Conservation (phyloP, 2,797 vertebrate genomes). For the Macropus fuliginosus region DNA sequence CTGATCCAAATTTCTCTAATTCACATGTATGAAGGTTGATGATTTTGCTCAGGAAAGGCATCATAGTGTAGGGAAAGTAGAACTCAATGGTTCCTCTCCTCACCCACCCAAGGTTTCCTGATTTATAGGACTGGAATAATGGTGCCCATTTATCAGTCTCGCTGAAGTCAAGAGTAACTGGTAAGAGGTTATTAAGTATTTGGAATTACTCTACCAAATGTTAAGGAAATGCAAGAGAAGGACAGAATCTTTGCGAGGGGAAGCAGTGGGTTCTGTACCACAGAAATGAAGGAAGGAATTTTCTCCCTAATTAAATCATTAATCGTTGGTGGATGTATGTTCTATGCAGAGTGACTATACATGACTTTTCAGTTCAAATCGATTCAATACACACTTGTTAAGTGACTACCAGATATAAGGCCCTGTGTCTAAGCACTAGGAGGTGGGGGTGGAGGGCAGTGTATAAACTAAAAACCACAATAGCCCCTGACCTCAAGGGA, state of each 20-base stretch:
- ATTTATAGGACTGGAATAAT: slow-evolving; percentile 58
- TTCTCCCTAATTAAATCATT: slow-evolving; percentile 14
- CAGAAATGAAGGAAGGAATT: neutral
- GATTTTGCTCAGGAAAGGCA: neutral
- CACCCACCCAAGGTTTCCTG: slow-evolving; percentile 43
- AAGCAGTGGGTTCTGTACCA: slow-evolving; percentile 5
- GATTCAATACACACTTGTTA: neutral
- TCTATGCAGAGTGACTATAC: neutral
- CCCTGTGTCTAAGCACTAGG: neutral
- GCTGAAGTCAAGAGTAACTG: slow-evolving; percentile 33
- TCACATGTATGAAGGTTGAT: neutral
- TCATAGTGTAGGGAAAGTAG: neutral
- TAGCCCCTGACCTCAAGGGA: neutral
- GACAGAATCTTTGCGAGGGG: neutral
- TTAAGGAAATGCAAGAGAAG: neutral
- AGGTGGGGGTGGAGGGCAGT: too few species aligned
- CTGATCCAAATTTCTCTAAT: neutral
- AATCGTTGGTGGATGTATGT: neutral
- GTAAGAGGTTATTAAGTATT: neutral
- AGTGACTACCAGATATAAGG: neutral
- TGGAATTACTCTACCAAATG: slow-evolving; percentile 38
- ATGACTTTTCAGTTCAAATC: neutral
- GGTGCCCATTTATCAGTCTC: slow-evolving; percentile 59
- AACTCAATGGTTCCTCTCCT: neutral
- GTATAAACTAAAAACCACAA: neutral